Base-by-base conservation (phyloP, 2,113 vertebrate genomes). In the Onychorhynchus coronatus region DNA sequence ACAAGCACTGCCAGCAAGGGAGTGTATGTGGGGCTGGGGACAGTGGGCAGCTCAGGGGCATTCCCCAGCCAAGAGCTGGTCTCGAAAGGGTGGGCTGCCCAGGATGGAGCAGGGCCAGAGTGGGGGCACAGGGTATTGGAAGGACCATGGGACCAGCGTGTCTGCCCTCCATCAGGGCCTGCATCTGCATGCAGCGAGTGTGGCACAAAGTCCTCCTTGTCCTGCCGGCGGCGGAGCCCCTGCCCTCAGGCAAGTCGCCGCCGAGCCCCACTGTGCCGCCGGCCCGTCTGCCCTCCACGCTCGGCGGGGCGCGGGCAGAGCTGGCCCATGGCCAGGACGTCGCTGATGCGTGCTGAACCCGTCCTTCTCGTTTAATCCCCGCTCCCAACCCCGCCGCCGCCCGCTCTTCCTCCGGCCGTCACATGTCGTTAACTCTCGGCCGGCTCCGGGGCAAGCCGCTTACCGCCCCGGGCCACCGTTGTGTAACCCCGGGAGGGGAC, bases 381-480 rank as follows among this genome's bases (percentile, higher is more conserved):
- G 6, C 82, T 83, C 73, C 53, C 73, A 25, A 24, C 58, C 59
- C 75, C 58, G 75, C 78, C 6, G 15, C 90, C 13, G 25, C 70
- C 88, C 47, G 79, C 87, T 94, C 80, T 95, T 82, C 90, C 71
- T 87, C 85, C 30, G 20, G 77, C 76, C 88, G 58, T 96, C 97
- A 96, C 91, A 93, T 88, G 91, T n/a, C 91, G 50, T 53, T 65
- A 91, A 79, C 79, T 42, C 55, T 70, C 70, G 70, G 68, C 67
- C 83, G n/a, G 86, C 71, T 63, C 35, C 12, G 71, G 73, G 63
- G 42, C 92, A 97, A 97, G 94, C 95, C 20, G 91, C 93, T 97
- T 96, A 95, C 81, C 3, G 39, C 47, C 67, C 53, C 39, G 23
- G 37, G 47, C 72, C 19, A 30, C 21, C 79, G 79, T 95, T 96